Base-by-base conservation (phyloP, 2,797 vertebrate genomes). In the Jordanella pulchra region DNA sequence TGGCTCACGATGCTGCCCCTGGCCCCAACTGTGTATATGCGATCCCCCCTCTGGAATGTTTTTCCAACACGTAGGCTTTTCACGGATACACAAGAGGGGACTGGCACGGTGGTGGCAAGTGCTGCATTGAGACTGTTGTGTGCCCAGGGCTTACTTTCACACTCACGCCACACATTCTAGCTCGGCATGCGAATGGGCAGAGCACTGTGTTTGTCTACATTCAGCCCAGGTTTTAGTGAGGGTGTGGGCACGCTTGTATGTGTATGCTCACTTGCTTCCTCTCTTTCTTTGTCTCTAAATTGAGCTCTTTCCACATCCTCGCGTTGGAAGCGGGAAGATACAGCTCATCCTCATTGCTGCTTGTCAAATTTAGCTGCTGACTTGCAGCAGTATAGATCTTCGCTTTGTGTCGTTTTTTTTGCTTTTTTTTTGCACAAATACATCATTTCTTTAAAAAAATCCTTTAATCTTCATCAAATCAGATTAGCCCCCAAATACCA, bases 401-500 rank as follows among this genome's bases (percentile, higher is more conserved):
- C 27, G 27, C 3, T 7, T 25, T 17, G 3, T 63, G 15, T n/a
- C n/a, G n/a, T n/a, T n/a, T n/a, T n/a, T 17, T 42, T 42, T n/a
- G n/a, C n/a, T 58, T 67, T 67, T 32, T 65, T 69, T 69, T 74
- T 82, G 56, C 66, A 76, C 58, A 71, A 68, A 88, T 81, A 75
- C 50, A 12, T 75, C 76, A 64, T 64, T 42, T 63, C 23, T 63
- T 44, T 14, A 39, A 61, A 30, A 39, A 68, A 56, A 27, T 51
- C 79, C 79, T 90, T 89, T 91, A 91, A 89, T 92, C 89, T 87
- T 92, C 90, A 97, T 96, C 96, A 97, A 98, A 98, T 96, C 95
- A 97, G 97, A 98, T 97, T 97, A 98, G 95, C 94, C 67, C 91
- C 93, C 92, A 35, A 89, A 96, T 95, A 95, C 95, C 94, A 95